Evolutionary conservation across 2,888 invertebrate species (phyloP).

Genomic region (Cosmia trapezina): DNA sequence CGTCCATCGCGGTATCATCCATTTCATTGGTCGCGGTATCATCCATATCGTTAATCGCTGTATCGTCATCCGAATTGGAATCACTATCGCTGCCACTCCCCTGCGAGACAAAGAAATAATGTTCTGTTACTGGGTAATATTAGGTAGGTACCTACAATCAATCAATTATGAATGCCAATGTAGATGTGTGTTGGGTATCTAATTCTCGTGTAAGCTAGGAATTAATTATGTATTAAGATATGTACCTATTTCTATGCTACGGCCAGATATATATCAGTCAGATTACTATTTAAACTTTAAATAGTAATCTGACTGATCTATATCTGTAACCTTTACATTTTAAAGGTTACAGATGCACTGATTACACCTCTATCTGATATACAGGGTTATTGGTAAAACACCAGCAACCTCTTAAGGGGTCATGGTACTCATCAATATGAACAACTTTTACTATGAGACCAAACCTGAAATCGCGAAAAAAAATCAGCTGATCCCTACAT

Average conservation of each 20-base stretch:
- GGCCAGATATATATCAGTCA: slow-evolving; percentile 5
- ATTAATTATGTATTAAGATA: slow-evolving; percentile 17
- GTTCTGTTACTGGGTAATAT: neutral
- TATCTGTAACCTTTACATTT: no score
- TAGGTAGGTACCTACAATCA: neutral
- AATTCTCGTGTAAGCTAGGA: slow-evolving; percentile 18
- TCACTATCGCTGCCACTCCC: slow-evolving; percentile 76
- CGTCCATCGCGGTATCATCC: slow-evolving; percentile 37
- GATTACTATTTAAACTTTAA: no score
- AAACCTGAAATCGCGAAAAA: no score
- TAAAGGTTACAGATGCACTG: neutral
- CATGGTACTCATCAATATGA: no score
- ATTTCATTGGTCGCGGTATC: slow-evolving; percentile 32
- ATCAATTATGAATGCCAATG: slow-evolving; percentile 15
- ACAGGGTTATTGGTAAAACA: no score
- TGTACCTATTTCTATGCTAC: slow-evolving; percentile 15
- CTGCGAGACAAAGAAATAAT: slow-evolving; percentile 51
- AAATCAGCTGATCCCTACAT: no score
- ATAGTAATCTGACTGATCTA: no score
- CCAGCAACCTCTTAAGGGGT: no score
- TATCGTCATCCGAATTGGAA: slow-evolving; percentile 75
- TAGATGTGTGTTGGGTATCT: neutral
- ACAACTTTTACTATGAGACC: no score
- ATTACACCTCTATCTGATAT: no score
- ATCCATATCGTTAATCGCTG: slow-evolving; percentile 58